Conservation (phyloP, 2,888 invertebrate species). For the Odontomyia ornata region DNA sequence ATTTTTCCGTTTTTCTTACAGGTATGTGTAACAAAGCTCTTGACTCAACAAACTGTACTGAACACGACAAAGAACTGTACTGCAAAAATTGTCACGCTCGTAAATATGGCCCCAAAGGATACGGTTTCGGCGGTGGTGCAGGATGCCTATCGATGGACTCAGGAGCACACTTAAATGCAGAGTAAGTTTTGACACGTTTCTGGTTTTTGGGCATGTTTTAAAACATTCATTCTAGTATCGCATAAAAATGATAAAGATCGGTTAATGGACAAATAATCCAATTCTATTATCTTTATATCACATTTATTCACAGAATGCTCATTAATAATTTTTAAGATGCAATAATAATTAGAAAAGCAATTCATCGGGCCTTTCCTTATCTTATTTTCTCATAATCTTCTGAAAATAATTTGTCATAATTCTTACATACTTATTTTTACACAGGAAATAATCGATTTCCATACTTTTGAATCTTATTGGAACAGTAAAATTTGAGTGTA, state of each 20-base stretch:
- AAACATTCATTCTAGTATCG: too few relatives aligned
- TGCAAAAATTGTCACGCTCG: slow-evolving; percentile 95
- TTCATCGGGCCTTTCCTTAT: slow-evolving; percentile 58
- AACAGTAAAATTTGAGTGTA: too few relatives aligned
- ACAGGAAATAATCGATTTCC: too few relatives aligned
- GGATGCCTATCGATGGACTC: slow-evolving; percentile 96
- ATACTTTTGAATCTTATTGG: too few relatives aligned
- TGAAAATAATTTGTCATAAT: background rate
- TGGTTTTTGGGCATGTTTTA: too few relatives aligned
- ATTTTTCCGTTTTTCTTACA: too few relatives aligned
- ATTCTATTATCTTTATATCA: too few relatives aligned
- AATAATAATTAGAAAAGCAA: background rate
- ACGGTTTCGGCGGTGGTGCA: slow-evolving; percentile 98
- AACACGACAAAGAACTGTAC: slow-evolving; percentile 95
- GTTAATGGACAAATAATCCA: too few relatives aligned
- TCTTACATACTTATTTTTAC: slow-evolving; percentile 18
- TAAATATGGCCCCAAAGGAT: slow-evolving; percentile 98
- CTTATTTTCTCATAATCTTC: slow-evolving; percentile 59
- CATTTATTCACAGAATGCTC: background rate
- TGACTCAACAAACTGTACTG: slow-evolving; percentile 98
- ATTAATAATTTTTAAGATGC: background rate
- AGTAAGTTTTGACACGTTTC: background rate
- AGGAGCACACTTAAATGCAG: slow-evolving; percentile 84
- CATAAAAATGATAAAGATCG: too few relatives aligned
- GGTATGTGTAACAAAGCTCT: slow-evolving; percentile 97